Evolutionary conservation across 2,888 invertebrate genomes (phyloP).

Genomic region (Amiota communis): DNA sequence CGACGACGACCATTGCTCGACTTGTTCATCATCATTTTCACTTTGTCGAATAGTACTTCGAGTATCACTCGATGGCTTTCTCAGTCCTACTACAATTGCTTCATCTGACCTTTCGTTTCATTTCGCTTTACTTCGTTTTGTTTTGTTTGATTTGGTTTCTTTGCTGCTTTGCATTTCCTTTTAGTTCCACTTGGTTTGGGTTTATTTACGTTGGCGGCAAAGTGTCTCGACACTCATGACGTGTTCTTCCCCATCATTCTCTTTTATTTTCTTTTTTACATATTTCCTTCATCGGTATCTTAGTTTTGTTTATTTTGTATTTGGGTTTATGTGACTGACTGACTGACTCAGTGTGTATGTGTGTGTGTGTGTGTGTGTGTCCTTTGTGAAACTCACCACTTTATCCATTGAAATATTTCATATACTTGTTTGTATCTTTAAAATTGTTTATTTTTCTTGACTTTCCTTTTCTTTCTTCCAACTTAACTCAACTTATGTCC

Average conservation of each 20-base stretch:
- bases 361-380: constrained; percentile 13
- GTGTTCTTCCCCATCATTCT: constrained; percentile 32
- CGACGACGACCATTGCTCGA: background rate
- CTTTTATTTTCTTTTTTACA: constrained; percentile 33
- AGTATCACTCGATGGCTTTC: constrained; percentile 57
- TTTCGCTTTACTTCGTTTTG: constrained; percentile 52
- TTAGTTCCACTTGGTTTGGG: constrained; percentile 40
- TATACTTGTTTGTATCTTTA: constrained; percentile 55
- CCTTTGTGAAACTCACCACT: background rate
- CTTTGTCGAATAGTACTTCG: constrained; percentile 47
- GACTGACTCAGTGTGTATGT: background rate
- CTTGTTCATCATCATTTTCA: constrained; percentile 43
- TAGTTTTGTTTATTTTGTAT: constrained; percentile 30
- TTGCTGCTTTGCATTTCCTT: constrained; percentile 22
- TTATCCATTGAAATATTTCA: constrained; percentile 6
- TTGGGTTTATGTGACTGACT: background rate
- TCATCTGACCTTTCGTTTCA: constrained; percentile 40
- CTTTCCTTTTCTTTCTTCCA: constrained; percentile 19
- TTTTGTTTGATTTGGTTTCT: constrained; percentile 30
- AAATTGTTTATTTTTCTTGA: constrained; percentile 63
- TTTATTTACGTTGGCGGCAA: constrained; percentile 65
- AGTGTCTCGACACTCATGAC: constrained; percentile 62
- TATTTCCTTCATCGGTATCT: constrained; percentile 56
- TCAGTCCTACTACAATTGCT: too few relatives aligned
- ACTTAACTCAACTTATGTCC: constrained; percentile 48